Conservation (phyloP, 2,888 invertebrate species). For the Mantis religiosa region DNA sequence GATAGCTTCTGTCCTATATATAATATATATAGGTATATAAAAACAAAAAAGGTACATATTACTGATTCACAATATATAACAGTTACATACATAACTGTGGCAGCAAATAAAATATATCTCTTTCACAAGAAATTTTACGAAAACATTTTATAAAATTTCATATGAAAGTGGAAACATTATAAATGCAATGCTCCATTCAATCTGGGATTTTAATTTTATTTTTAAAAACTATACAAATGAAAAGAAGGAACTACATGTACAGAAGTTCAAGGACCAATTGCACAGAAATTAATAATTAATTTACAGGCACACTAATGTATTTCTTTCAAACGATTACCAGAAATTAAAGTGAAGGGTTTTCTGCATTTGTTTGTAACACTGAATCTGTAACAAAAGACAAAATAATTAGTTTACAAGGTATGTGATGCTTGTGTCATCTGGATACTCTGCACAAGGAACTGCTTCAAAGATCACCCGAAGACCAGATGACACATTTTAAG, state of each 20-base stretch:
- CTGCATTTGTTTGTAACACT: background rate
- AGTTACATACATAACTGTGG: background rate
- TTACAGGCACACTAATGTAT: background rate
- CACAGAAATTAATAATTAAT: background rate
- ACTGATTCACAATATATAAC: background rate
- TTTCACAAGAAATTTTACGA: background rate
- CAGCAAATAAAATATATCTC: background rate
- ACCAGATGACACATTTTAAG: too few species aligned
- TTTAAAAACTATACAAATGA: background rate
- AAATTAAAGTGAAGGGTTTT: background rate
- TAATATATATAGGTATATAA: background rate
- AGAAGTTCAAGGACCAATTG: background rate
- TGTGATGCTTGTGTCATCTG: too few species aligned
- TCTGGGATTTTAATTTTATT: background rate
- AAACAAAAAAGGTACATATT: background rate
- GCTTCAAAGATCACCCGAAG: too few species aligned
- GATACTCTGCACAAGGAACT: too few species aligned
- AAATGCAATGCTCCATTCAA: background rate
- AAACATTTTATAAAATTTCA: background rate
- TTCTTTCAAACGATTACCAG: background rate
- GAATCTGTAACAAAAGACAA: slow-evolving; percentile 2
- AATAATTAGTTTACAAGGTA: background rate
- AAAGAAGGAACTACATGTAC: background rate
- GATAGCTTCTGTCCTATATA: background rate
- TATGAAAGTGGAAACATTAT: background rate